Evolutionary conservation across 1,140 invertebrate genomes (phyloP), one percentile per base, ranked within the genome.

Genomic region (Cheumatopsyche charites): DNA sequence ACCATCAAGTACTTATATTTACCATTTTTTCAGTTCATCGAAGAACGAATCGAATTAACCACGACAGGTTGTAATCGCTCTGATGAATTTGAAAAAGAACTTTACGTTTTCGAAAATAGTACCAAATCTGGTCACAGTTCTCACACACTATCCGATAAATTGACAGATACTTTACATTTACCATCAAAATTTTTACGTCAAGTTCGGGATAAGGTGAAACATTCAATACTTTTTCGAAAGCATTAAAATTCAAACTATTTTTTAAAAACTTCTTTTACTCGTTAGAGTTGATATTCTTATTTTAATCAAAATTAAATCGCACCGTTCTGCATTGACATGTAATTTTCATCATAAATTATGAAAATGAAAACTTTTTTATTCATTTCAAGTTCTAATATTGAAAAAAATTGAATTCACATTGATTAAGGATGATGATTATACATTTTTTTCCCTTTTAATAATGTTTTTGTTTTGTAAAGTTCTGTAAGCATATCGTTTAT

Each of bases 31-130:
- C 29, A 73, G 72, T 73, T 73, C 26, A 55, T 73, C 41, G 72
- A 73, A 49, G 67, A 67, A 4, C 65, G 72, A 9, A 23, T 73
- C 17, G 61, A 67, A 17, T 19, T 73, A 47, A 49, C 63, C 3
- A 26, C 23, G 17, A 42, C 13, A 25, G 68, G 62, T n/a, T 23
- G 58, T 5, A 66, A 19, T 23, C 62, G 26, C 15, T 69, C 55
- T 12, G 72, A 73, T 65, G 72, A 73, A 25, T 73, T 73, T 15
- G 58, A 67, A 61, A 41, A 67, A 0, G 66, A 73, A 36, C 68
- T 61, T 19, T 73, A 45, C 25, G 29, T 21, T 13, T 69, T 42
- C 21, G 72, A 73, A 43, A 62, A 25, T 12, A 23, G 49, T 7
- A 15, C n/a, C 11, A 73, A 65, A 21, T 36, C 11, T 4, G 13